A percentile compares a stretch with the other conserved stretches of the same genome.
These are phyloP conservation scores for Macrotus californicus DNA, from an alignment of 2,113 vertebrate genomes.

Conservation along the genomic window DNA sequence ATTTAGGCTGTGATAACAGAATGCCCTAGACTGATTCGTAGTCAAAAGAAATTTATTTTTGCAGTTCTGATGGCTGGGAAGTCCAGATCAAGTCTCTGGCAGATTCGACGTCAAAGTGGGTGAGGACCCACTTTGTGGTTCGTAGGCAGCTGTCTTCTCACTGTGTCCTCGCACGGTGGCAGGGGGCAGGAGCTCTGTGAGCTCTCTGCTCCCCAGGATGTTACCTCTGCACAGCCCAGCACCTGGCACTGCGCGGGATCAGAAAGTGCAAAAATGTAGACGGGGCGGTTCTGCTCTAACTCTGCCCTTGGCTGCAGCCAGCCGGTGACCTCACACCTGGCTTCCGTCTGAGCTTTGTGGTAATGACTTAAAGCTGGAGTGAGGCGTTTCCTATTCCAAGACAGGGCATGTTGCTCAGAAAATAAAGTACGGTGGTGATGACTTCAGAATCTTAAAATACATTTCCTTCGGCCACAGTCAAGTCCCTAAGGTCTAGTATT, in stretches of 20 bases:
- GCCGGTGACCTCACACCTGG: slow-evolving; percentile 13
- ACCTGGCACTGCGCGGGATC: rapidly evolving
- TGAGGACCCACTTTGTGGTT: background rate
- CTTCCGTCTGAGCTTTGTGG: background rate
- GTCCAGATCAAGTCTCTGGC: background rate
- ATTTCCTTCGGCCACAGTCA: rapidly evolving
- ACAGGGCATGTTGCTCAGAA: background rate
- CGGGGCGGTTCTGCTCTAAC: rapidly evolving
- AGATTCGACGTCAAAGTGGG: background rate
- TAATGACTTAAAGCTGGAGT: background rate
- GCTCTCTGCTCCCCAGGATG: background rate
- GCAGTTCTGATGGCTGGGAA: background rate
- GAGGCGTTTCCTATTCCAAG: background rate
- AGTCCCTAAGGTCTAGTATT: background rate
- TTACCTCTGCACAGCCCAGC: background rate
- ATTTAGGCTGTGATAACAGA: background rate
- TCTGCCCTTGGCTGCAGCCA: background rate
- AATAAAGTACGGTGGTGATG: background rate
- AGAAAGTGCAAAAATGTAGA: rapidly evolving
- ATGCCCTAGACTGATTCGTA: background rate
- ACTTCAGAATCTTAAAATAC: slow-evolving; percentile 7
- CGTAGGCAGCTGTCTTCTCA: too few relatives aligned
- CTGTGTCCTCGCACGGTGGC: background rate
- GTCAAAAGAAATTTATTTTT: background rate
- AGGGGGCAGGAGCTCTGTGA: too few relatives aligned